phyloP scores from a whole-genome alignment of 1,140 invertebrate species.

The Trichonephila inaurata region DNA sequence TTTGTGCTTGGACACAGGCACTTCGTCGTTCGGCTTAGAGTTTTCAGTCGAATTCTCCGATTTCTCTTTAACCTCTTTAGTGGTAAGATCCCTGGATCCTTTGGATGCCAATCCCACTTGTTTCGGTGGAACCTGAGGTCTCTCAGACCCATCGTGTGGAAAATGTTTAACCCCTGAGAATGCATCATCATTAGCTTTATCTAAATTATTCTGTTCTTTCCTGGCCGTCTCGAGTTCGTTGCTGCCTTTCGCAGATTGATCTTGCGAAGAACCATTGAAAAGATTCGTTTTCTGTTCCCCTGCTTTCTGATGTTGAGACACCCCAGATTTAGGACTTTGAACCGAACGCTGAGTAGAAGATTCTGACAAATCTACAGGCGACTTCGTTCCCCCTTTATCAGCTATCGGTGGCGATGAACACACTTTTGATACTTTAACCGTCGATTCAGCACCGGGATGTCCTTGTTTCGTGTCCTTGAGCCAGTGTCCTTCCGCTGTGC shows the following conservation, averaged over 20 bases:
- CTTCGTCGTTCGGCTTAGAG: slow-evolving; percentile 44
- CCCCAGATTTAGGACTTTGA: no score
- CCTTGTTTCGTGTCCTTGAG: slow-evolving; percentile 18
- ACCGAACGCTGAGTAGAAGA: not conserved
- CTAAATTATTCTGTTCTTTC: not conserved
- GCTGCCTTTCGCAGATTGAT: not conserved
- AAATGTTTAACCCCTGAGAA: not conserved
- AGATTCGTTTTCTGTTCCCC: not conserved
- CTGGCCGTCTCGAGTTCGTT: not conserved
- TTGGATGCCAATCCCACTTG: slow-evolving; percentile 42
- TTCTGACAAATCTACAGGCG: not conserved
- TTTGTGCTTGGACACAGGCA: slow-evolving; percentile 37
- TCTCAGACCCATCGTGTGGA: not conserved
- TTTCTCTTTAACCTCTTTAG: slow-evolving; percentile 9
- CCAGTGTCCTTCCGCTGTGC: slow-evolving; percentile 66
- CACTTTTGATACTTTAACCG: not conserved
- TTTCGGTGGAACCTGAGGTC: slow-evolving; percentile 24
- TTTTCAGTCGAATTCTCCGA: slow-evolving; percentile 56
- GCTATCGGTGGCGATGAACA: slow-evolving; percentile 23
- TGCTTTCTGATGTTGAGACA: not conserved
- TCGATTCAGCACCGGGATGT: not conserved
- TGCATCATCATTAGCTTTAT: not conserved
- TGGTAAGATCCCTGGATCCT: not conserved
- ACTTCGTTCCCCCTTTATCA: slow-evolving; percentile 54
- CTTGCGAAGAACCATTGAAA: not conserved